Base-by-base conservation (phyloP, 2,113 vertebrate species). In the Saimiri boliviensis region DNA sequence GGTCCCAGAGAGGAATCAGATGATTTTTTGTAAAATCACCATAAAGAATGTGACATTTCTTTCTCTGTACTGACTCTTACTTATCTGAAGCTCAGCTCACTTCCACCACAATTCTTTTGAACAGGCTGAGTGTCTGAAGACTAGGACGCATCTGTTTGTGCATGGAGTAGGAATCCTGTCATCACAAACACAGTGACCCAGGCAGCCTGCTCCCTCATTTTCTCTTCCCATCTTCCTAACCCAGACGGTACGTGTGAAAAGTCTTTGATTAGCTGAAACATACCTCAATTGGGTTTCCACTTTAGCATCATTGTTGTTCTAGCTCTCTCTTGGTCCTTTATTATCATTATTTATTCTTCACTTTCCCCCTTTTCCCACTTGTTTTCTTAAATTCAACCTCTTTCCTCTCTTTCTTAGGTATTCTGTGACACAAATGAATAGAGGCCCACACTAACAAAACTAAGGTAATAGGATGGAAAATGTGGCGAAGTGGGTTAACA, bases 31-130 rank as follows among this genome's bases (percentile, higher is more conserved):
- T 82, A 52, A 95, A 97, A 85, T 79, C 1, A 17, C 56, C 21
- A 54, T 80, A 60, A 58, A 80, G n/a, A 96, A 42, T 11, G 80
- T 35, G 4, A 54, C 49, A 68, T 96, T 93, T 66, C 35, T 87
- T 79, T 84, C 30, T 80, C 25, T 71, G 37, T 49, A 35, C 21
- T 71, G 80, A 93, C 14, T 60, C 8, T 52, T 77, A 42, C 14
- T 74, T 35, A 63, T 19, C 42, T 52, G 47, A 47, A 60, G n/a
- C 40, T 93, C 17, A 86, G 80, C 40, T 86, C 52, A 58, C 35
- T 40, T 91, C 87, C 73, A 52, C 66, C 40, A 47, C 27, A 56
- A 54, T 86, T 96, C 54, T 93, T 86, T 93, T 79, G 45, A 93
- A 70, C 25, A 58, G 40, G 19, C 32, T 91, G 8, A 42, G 6